A percentile compares a stretch with the other conserved stretches of the same genome.
These are phyloP conservation scores for Heliconius cydno DNA, from an alignment of 2,888 invertebrate genomes.

Conservation along the genomic window DNA sequence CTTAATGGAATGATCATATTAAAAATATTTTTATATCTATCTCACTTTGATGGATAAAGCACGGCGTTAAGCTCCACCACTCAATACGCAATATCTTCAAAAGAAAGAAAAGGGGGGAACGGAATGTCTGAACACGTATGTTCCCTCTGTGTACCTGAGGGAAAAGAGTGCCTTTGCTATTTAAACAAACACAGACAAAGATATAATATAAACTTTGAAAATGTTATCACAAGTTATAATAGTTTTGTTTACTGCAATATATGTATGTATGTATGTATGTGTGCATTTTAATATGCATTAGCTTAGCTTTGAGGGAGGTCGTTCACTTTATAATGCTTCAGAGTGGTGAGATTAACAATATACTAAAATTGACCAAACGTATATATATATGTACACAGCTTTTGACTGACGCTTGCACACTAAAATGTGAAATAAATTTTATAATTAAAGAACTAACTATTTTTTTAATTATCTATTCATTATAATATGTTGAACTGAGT, in stretches of 20 bases:
- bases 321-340: conserved; percentile 16
- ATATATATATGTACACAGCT: background rate
- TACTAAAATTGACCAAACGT: conserved; percentile 11
- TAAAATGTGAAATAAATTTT: background rate
- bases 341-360: conserved; percentile 21
- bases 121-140: no score
- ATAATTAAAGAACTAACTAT: no score
- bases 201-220: conserved; percentile 7
- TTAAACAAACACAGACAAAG: background rate
- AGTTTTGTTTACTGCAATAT: conserved; percentile 18
- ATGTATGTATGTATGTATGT: background rate
- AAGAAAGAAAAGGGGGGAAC: no score
- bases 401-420: background rate
- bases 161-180: background rate
- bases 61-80: background rate
- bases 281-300: conserved; percentile 26
- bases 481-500: no score
- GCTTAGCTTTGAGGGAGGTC: conserved; percentile 22
- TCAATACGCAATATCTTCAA: background rate
- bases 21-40: background rate
- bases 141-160: background rate
- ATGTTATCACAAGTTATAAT: conserved; percentile 4
- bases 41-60: background rate
- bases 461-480: no score
- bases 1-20: background rate